Percentiles rank a stretch among this genome's conserved stretches.
Conservation (phyloP, 2,888 invertebrate genomes). For the Pimpla rufipes region DNA sequence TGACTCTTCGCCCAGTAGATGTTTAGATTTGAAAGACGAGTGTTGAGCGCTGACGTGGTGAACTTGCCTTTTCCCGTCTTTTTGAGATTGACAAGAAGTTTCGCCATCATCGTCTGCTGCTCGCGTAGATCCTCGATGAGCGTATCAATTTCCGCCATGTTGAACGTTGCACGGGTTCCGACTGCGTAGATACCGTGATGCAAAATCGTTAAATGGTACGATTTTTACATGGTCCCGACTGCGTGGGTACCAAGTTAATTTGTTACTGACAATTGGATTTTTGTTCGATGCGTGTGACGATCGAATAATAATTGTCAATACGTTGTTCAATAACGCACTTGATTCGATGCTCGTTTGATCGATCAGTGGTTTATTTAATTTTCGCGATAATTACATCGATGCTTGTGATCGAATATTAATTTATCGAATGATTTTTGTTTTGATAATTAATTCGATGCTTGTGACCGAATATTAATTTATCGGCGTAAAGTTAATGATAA, state of each 20-base stretch:
- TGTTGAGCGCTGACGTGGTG: slow-evolving; percentile 29
- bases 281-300: slow-evolving; percentile 9
- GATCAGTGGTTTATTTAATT: not conserved
- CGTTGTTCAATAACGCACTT: not conserved
- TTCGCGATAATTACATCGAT: not conserved
- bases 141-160: slow-evolving; percentile 24
- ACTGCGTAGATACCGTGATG: slow-evolving; percentile 37
- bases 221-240: slow-evolving; percentile 29
- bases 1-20: slow-evolving; percentile 11
- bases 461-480: too few species aligned
- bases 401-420: too few species aligned
- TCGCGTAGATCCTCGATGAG: slow-evolving; percentile 5
- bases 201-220: not conserved
- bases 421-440: too few species aligned
- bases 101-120: slow-evolving; percentile 22
- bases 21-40: slow-evolving; percentile 33
- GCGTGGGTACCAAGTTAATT: slow-evolving; percentile 34
- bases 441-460: too few species aligned
- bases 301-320: slow-evolving; percentile 9
- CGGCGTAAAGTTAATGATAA: slow-evolving; percentile 15
- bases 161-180: slow-evolving; percentile 19
- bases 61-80: slow-evolving; percentile 20
- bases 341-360: not conserved
- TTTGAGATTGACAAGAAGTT: slow-evolving; percentile 7
- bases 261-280: not conserved